Conservation (phyloP, 2,797 vertebrate genomes). For the Takifugu ocellatus region DNA sequence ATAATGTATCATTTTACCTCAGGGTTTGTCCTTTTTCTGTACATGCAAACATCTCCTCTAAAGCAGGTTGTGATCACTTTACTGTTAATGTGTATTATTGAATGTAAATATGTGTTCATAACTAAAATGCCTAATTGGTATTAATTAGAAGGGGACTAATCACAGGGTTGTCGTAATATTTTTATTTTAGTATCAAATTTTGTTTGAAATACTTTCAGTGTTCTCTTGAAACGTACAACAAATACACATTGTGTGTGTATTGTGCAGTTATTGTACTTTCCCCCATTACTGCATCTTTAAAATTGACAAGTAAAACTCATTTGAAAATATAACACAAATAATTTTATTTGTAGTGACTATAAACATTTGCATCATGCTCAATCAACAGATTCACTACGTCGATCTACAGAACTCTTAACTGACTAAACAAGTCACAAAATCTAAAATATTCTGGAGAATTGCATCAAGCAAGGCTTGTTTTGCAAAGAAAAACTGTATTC, state of each 20-base stretch:
- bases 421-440: conserved; percentile 3
- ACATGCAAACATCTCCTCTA: conserved; percentile 28
- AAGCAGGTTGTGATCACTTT: conserved; percentile 26
- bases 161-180: conserved; percentile 40
- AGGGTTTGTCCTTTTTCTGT: conserved; percentile 38
- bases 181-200: conserved; percentile 52
- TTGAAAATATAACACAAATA: conserved; percentile 7
- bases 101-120: conserved; percentile 20
- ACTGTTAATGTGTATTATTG: conserved; percentile 32
- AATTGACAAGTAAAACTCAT: not conserved
- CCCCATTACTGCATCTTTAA: conserved; percentile 3
- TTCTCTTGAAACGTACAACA: conserved; percentile 33
- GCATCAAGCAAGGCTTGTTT: not conserved
- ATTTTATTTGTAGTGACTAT: conserved; percentile 11
- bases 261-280: conserved; percentile 5
- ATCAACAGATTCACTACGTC: not conserved
- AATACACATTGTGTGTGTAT: not conserved
- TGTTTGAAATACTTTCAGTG: conserved; percentile 43
- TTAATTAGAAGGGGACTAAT: conserved; percentile 32
- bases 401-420: conserved; percentile 1
- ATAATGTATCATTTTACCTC: conserved; percentile 26
- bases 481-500: not conserved
- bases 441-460: not conserved
- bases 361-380: not conserved
- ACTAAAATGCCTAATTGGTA: conserved; percentile 35